Evolutionary conservation across 2,888 invertebrate species (phyloP), one percentile per base, ranked within the genome.

Genomic region (Arrhopalites spinosus): DNA sequence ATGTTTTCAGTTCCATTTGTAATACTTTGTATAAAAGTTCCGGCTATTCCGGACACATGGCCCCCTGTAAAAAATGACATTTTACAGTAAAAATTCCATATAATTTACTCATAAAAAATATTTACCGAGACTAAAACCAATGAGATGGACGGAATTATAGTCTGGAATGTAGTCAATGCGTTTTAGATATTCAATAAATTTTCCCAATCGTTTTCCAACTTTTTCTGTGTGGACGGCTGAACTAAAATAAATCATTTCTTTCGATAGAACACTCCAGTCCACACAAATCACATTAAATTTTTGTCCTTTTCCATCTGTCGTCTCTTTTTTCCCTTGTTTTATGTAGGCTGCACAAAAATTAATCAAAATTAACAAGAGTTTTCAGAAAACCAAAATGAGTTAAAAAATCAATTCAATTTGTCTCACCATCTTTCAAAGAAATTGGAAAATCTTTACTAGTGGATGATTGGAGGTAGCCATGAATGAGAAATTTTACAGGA

Each of bases 191-290:
- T 77, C 75, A 50, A 80, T 74, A 56, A 81, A 80, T 53, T 81
- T 78, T n/a, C 79, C 81, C 20, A 81, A 78, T 56, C 79, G 59
- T n/a, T 78, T 70, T 20, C 81, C 81, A 43, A 80, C 81, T 63
- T 79, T 79, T 66, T 79, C 80, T 15, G 81, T 79, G 50, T 81
- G 78, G 50, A 79, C 77, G 11, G 79, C 81, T 0, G 81, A 81
- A 68, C 80, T 80, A n/a, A 79, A 79, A 68, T 81, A 81, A 59
- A 79, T 75, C n/a, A 81, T 78, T 69, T 81, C 81, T 29, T 79
- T 74, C 1, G 78, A 78, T 36, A 81, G 45, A 1, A 77, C 67
- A 68, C 79, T 79, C 81, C 81, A 81, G 74, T 80, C 81, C 8
- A 81, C 78, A 59, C 77, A 77, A 72, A 81, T 79, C 3, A 81